Conservation (phyloP, 2,888 invertebrate genomes). For the Apoderus coryli region DNA sequence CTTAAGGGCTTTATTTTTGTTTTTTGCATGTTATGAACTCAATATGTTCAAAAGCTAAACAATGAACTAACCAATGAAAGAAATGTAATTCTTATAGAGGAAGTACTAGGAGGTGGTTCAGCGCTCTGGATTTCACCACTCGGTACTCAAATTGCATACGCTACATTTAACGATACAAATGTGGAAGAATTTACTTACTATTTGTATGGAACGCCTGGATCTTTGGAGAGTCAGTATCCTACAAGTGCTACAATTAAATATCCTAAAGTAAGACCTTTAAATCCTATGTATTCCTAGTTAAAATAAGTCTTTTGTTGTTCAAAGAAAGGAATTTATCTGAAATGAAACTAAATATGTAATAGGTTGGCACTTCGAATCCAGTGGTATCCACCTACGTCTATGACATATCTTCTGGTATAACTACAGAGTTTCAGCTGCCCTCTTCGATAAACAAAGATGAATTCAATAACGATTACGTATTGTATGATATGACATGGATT, state of each 20-base stretch:
- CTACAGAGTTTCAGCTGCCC: conserved; percentile 15
- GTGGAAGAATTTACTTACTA: conserved; percentile 51
- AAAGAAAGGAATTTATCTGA: too few species aligned
- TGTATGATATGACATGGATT: conserved; percentile 62
- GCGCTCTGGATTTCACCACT: conserved; percentile 83
- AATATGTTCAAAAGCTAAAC: too few species aligned
- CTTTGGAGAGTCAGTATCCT: conserved; percentile 50
- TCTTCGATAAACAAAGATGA: conserved; percentile 35
- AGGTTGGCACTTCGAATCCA: conserved; percentile 64
- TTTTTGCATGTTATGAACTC: too few species aligned
- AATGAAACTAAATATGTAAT: too few species aligned
- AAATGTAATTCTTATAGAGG: conserved; percentile 65
- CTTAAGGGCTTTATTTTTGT: conserved; percentile 1
- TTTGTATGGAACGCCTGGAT: conserved; percentile 48
- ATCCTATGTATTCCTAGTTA: too few species aligned
- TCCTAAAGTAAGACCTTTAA: conserved; percentile 57
- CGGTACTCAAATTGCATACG: conserved; percentile 65
- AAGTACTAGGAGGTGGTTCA: conserved; percentile 66
- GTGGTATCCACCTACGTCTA: conserved; percentile 49
- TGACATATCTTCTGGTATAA: conserved; percentile 31
- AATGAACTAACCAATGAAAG: too few species aligned
- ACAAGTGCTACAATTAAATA: conserved; percentile 50
- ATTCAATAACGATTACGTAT: conserved; percentile 46
- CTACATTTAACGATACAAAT: conserved; percentile 62
- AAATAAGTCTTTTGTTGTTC: too few species aligned